Evolutionary conservation across 2,113 vertebrate species (phyloP).

Genomic region (Bubo bubo): DNA sequence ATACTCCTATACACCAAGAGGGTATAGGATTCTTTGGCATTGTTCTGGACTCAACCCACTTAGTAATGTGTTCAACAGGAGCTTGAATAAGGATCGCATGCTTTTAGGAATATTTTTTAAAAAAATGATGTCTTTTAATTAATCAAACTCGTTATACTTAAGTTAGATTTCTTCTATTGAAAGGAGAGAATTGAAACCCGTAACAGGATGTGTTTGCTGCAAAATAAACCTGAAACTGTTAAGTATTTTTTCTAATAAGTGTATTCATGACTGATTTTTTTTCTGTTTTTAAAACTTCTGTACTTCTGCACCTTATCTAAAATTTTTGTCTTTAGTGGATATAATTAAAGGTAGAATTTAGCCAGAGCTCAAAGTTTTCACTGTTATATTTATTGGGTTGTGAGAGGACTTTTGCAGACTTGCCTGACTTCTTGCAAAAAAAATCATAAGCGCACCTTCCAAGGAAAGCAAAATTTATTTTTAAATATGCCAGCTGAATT

Average conservation of each 20-base stretch:
- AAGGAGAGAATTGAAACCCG: neutral
- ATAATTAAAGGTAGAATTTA: neutral
- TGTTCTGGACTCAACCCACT: neutral
- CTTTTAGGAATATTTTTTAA: neutral
- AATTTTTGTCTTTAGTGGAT: neutral
- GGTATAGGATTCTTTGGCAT: neutral
- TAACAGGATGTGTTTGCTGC: neutral
- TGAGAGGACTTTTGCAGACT: constrained; percentile 17
- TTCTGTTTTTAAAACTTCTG: neutral
- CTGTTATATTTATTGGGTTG: neutral
- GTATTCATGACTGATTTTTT: neutral
- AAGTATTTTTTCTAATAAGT: neutral
- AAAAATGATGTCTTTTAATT: neutral
- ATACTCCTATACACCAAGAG: accelerated
- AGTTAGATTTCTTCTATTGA: neutral
- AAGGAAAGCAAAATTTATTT: constrained; percentile 24
- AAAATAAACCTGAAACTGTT: neutral
- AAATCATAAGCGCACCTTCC: neutral
- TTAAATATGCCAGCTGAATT: neutral
- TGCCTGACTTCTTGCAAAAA: neutral
- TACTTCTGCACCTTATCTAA: neutral
- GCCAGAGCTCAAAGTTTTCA: neutral
- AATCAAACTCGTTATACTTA: neutral
- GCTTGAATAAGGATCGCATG: neutral
- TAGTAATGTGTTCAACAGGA: neutral